Base-by-base conservation (phyloP, 2,888 invertebrate genomes). In the Cryptus armator region DNA sequence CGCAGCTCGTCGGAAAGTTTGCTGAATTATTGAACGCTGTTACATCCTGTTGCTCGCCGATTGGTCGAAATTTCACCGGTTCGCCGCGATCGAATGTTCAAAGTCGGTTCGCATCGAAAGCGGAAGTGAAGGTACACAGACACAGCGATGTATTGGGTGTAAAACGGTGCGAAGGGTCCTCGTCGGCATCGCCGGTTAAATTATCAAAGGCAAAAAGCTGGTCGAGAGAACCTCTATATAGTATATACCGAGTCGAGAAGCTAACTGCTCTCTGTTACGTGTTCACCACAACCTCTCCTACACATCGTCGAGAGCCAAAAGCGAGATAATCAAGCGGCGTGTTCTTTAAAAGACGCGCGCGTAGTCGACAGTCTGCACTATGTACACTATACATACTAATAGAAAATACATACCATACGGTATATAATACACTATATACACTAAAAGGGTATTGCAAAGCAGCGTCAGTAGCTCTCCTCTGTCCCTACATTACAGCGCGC, bases 261-360 rank as follows among this genome's bases (percentile, higher is more conserved):
- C 14, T 29, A 43, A 24, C 59, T 43, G 72, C 72, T 1, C 56
- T 44, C 9, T 10, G 44, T 72, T 72, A 59, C 56, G 56, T 56
- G 72, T 59, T 14, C 29, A 56, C 70, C n/a, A 16, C 14, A 46
- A 14, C 14, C 24, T 24, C 32, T 70, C 24, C n/a, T 24, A 16
- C 43, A 9, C 32, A 37, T 37, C 19, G 72, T 37, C 19, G 72
- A 72, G 82, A 87, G 53, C 43, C 29, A 10, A 14, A 37, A 53
- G 44, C 37, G 78, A 78, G 89, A 89, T 88, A 89, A 89, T 89
- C 75, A 64, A 75, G 89, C 89, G 87, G 86, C 87, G 71, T 86
- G 88, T 83, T 76, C 87, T 83, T 87, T 86, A 88, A 86, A 87
- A 83, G 86, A 66, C 87, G 81, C 75, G n/a, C 19, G 19, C 56